Conservation (phyloP, 2,888 invertebrate species). For the Cenopis cana region DNA sequence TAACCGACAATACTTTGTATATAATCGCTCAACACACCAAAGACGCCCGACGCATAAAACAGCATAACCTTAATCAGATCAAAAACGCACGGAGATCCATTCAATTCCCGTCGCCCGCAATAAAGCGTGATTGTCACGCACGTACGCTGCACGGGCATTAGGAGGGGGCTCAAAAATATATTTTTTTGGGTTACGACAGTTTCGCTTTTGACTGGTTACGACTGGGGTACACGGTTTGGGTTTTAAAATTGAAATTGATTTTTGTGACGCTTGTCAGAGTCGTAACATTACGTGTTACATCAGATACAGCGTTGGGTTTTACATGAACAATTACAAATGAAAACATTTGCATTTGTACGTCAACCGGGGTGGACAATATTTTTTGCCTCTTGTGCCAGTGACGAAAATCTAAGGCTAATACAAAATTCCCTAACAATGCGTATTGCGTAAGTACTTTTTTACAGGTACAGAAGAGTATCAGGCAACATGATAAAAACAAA, state of each 20-base stretch:
- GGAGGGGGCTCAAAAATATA: conserved; percentile 60
- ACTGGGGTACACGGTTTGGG: conserved; percentile 43
- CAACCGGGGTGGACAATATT: neutral
- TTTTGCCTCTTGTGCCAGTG: neutral
- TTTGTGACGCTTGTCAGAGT: conserved; percentile 18
- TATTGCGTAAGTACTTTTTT: no score
- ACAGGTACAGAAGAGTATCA: no score
- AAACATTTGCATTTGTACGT: neutral
- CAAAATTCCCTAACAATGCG: no score
- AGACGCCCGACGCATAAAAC: conserved; percentile 28
- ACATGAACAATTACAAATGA: neutral
- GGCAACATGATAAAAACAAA: no score
- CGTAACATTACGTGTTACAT: neutral
- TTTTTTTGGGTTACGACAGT: conserved; percentile 58
- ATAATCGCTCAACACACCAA: conserved; percentile 8
- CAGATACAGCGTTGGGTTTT: neutral
- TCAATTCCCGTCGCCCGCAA: conserved; percentile 74
- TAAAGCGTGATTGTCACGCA: conserved; percentile 83
- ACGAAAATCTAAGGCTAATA: neutral
- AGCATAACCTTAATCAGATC: conserved; percentile 43
- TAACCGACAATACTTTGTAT: neutral
- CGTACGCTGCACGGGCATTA: conserved; percentile 77
- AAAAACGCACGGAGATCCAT: conserved; percentile 60
- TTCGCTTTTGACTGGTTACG: conserved; percentile 48
- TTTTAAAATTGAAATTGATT: conserved; percentile 41